Evolutionary conservation across 2,113 vertebrate species (phyloP).

Genomic region (Laticauda colubrina): DNA sequence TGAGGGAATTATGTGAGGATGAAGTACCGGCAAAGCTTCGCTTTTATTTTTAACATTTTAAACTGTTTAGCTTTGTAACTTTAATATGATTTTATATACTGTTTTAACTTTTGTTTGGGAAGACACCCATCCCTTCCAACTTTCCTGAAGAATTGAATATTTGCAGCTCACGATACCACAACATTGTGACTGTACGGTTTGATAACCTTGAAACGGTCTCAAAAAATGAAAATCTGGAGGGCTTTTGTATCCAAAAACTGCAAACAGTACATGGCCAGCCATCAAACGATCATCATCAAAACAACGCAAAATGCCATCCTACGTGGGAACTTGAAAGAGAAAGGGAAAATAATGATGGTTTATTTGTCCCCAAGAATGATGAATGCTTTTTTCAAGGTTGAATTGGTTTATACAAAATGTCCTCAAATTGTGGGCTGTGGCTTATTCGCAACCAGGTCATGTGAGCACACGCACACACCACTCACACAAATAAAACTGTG

Average conservation of each 20-base stretch:
- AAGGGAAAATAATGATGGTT: background rate
- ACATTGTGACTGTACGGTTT: background rate
- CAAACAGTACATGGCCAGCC: too few species aligned
- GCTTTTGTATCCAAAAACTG: background rate
- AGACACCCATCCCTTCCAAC: background rate
- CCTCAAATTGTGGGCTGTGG: too few species aligned
- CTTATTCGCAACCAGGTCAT: too few species aligned
- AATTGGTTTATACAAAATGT: background rate
- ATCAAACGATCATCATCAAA: background rate
- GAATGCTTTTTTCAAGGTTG: background rate
- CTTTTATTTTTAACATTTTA: background rate
- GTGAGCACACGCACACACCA: accelerated
- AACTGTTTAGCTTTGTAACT: background rate
- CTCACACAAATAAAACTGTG: too few species aligned
- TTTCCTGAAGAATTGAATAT: too few species aligned
- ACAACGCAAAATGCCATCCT: background rate
- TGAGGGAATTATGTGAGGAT: background rate
- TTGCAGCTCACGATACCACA: too few species aligned
- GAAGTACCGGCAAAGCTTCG: background rate
- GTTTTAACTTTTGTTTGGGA: background rate
- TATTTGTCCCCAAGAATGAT: background rate
- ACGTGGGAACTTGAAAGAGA: background rate
- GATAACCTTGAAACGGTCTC: background rate
- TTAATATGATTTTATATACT: background rate
- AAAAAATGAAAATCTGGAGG: background rate